These are phyloP conservation scores for Elanus axillaris DNA, from an alignment of 2,113 vertebrate species.

Conservation along the genomic window DNA sequence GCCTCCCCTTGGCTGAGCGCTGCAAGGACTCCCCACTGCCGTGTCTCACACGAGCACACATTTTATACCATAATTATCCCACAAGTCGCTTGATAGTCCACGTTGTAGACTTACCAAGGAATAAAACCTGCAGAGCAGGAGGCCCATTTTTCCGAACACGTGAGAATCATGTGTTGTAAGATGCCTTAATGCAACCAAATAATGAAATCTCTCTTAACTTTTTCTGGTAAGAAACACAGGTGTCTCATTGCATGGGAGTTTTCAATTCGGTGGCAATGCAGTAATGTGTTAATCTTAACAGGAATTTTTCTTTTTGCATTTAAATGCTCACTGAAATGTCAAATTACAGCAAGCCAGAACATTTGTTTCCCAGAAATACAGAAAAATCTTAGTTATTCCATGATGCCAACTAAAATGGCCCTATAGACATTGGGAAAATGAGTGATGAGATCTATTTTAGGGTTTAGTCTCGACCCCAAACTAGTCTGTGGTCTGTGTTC, in stretches of 20 bases:
- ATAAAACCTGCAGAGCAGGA: not conserved
- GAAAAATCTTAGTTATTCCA: not conserved
- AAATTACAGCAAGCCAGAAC: not conserved
- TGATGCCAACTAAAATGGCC: not conserved
- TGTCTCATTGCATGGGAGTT: not conserved
- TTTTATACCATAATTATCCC: not conserved
- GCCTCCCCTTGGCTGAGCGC: not conserved
- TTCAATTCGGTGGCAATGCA: not conserved
- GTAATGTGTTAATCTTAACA: not conserved
- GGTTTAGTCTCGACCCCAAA: not conserved
- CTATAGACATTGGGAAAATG: not conserved
- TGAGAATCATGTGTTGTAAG: not conserved
- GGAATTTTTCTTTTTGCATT: not conserved
- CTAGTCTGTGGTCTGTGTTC: not conserved
- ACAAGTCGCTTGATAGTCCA: fast-evolving
- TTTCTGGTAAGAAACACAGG: not conserved
- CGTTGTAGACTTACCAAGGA: not conserved
- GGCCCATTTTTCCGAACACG: not conserved
- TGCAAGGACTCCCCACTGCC: fast-evolving
- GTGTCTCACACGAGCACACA: fast-evolving
- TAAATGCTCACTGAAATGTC: not conserved
- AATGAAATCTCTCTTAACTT: not conserved
- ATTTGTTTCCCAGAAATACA: not conserved
- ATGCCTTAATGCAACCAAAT: not conserved
- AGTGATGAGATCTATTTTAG: not conserved